Evolutionary conservation across 2,888 invertebrate species (phyloP), one percentile per base, ranked within the genome.

Genomic region (Petrolisthes manimaculis): DNA sequence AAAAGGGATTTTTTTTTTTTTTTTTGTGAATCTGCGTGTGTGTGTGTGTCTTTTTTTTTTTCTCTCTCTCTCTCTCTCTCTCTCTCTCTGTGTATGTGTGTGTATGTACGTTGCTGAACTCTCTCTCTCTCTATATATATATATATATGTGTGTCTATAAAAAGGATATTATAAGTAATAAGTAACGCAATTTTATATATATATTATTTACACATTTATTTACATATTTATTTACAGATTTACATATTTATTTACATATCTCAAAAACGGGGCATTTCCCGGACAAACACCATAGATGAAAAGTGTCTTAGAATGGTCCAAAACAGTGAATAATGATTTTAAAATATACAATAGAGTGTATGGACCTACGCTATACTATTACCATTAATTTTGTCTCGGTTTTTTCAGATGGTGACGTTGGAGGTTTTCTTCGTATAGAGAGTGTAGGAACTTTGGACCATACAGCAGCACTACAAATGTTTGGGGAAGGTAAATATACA

Each of bases 391-490:
- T n/a, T n/a, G n/a, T n/a, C n/a, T n/a, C n/a, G n/a, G n/a, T n/a
- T n/a, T n/a, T n/a, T 37, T 37, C 84, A 83, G 87, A 79, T 69
- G 71, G 69, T 69, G 88, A 84, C 56, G 71, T 37, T 51, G 80
- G 80, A 24, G 88, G 88, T n/a, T 89, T 89, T 69, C 55, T 87
- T 14, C 84, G 84, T n/a, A 89, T 89, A 82, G 89, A 89, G 61
- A 89, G 89, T 87, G 80, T 84, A 12, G 71, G 82, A 55, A 84
- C 89, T 21, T 61, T 89, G 78, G 89, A 89, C 55, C 87, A 84
- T 24, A 80, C 86, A 18, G 83, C 87, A 61, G 89, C 89, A 53
- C 82, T 84, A 18, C 89, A 84, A 54, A 89, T 89, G 86, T 89
- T 89, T 88, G 88, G 88, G 61, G 88, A 88, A 74, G 88, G 88